Evolutionary conservation across 2,113 vertebrate genomes (phyloP).

Genomic region (Pristiophorus japonicus): DNA sequence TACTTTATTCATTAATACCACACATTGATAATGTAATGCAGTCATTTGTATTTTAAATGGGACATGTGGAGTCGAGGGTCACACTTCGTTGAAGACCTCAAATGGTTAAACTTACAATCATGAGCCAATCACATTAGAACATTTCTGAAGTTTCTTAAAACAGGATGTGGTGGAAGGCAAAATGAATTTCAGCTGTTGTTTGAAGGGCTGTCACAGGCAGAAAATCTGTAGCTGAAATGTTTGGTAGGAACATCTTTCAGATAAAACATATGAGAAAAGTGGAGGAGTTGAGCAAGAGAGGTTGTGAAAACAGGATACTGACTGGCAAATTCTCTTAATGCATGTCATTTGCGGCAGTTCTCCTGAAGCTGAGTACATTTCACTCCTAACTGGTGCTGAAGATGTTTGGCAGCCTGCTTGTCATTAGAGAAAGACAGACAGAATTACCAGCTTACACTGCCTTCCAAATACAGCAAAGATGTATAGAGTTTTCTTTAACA

Average conservation of each 20-base stretch:
- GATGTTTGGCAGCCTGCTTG: constrained; percentile 20
- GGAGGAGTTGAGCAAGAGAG: constrained; percentile 60
- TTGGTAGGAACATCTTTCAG: constrained; percentile 56
- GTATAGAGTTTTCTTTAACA: neutral
- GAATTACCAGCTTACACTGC: neutral
- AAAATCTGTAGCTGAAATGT: constrained; percentile 49
- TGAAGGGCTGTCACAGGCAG: constrained; percentile 57
- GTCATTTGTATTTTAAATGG: constrained; percentile 18
- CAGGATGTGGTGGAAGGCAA: constrained; percentile 50
- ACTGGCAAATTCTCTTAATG: constrained; percentile 52
- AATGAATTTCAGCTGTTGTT: constrained; percentile 64
- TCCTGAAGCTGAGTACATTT: constrained; percentile 25
- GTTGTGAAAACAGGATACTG: constrained; percentile 62
- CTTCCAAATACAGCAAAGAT: constrained; percentile 4
- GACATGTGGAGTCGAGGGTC: neutral
- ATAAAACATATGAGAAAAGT: constrained; percentile 67
- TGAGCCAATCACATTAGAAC: constrained; percentile 29
- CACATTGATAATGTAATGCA: neutral
- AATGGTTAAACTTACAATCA: constrained; percentile 28
- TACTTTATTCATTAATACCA: neutral
- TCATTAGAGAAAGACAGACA: neutral
- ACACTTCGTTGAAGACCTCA: neutral
- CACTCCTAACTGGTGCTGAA: neutral
- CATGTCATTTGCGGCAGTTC: constrained; percentile 48
- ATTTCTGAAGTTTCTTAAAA: constrained; percentile 25